phyloP scores from a whole-genome alignment of 2,797 vertebrate species.

The Phataginus tetradactyla region DNA sequence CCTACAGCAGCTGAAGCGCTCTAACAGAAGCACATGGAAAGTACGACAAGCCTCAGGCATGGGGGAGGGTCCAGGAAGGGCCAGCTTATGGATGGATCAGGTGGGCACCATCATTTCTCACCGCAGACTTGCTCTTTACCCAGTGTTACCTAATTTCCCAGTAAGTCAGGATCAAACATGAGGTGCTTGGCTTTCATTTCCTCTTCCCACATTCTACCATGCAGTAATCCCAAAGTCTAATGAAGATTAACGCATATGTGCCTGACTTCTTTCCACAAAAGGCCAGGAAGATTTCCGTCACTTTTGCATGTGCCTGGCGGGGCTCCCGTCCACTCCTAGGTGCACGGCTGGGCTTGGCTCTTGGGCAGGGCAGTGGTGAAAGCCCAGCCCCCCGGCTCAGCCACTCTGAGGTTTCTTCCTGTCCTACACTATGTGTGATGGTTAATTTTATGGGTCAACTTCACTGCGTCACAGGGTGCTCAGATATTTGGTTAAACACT shows the following conservation, averaged over 20 bases:
- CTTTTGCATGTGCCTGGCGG: neutral
- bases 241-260: neutral
- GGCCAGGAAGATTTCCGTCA: neutral
- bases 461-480: neutral
- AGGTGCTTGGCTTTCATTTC: neutral
- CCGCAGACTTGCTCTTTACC: neutral
- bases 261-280: neutral
- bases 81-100: neutral
- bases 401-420: neutral
- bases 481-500: neutral
- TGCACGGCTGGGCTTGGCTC: neutral
- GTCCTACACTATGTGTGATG: neutral
- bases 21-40: neutral
- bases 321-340: neutral
- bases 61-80: neutral
- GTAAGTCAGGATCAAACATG: neutral
- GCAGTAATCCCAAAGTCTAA: neutral
- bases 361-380: fast-evolving
- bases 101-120: neutral
- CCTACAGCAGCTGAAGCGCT: neutral
- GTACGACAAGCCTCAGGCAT: neutral
- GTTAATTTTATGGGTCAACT: neutral
- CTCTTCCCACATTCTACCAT: neutral
- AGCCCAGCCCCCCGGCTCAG: neutral
- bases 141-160: neutral